A percentile compares a stretch with the other conserved stretches of the same genome.
Evolutionary conservation across 2,888 invertebrate genomes (phyloP).

Genomic region (Xestobium rufovillosum): DNA sequence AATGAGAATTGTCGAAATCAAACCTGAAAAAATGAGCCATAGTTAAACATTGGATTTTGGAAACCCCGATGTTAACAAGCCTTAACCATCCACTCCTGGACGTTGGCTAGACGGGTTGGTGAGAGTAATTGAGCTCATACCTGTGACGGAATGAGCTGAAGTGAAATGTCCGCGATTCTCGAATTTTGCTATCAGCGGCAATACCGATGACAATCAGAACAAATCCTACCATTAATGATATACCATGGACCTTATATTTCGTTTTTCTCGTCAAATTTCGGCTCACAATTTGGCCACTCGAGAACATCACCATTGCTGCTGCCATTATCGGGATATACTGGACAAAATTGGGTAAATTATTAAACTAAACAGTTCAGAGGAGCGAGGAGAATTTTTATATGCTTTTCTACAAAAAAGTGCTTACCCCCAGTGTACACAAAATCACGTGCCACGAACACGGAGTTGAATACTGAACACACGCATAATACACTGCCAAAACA

Average conservation of each 20-base stretch:
- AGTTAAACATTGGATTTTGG: too few relatives aligned
- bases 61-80: too few relatives aligned
- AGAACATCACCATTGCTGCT: slow-evolving; percentile 31
- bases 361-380: too few relatives aligned
- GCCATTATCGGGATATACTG: slow-evolving; percentile 34
- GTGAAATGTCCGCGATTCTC: not conserved
- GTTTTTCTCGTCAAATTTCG: slow-evolving; percentile 25
- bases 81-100: too few relatives aligned
- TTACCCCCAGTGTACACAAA: slow-evolving; percentile 37
- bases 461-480: not conserved
- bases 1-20: slow-evolving; percentile 25
- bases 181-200: slow-evolving; percentile 1
- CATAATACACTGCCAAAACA: not conserved
- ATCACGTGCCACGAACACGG: slow-evolving; percentile 35
- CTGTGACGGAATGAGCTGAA: not conserved
- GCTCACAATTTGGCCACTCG: slow-evolving; percentile 32
- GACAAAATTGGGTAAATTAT: too few relatives aligned
- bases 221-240: slow-evolving; percentile 26
- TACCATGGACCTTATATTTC: slow-evolving; percentile 30
- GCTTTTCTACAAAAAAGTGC: slow-evolving; percentile 22
- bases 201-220: slow-evolving; percentile 28
- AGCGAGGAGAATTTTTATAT: not conserved
- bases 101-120: too few relatives aligned
- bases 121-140: too few relatives aligned
- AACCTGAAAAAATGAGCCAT: too few relatives aligned